Conservation (phyloP, 2,113 vertebrate genomes). For the Catharus bicknelli region DNA sequence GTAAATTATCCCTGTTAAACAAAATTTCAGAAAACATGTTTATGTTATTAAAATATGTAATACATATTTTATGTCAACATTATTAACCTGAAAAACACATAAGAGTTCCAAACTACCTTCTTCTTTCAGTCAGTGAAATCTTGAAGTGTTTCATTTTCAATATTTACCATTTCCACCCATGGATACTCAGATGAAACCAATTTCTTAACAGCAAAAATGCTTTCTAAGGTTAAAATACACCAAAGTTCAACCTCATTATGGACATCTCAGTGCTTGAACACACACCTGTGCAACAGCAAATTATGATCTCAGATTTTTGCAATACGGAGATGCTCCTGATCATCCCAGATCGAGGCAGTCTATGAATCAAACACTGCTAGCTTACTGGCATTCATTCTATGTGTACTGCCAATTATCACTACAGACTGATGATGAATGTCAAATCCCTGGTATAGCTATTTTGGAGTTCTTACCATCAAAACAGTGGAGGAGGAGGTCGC, state of each 20-base stretch:
- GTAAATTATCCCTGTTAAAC: not conserved
- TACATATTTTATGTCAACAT: not conserved
- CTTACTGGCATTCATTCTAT: constrained; percentile 38
- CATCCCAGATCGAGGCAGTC: constrained; percentile 6
- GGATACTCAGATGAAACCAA: not conserved
- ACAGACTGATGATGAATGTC: constrained; percentile 1
- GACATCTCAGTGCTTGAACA: not conserved
- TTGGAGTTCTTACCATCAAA: not conserved
- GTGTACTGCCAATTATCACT: not conserved
- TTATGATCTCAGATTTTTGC: not conserved
- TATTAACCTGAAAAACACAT: not conserved
- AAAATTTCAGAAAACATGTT: not conserved
- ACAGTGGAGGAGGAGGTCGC: not conserved
- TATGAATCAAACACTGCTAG: not conserved
- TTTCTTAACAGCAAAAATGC: not conserved
- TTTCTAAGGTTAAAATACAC: not conserved
- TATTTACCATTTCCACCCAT: not conserved
- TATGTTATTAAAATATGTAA: not conserved
- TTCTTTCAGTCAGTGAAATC: not conserved
- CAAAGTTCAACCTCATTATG: not conserved
- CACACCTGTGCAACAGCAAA: not conserved
- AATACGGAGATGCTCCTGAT: not conserved
- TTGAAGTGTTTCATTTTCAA: not conserved
- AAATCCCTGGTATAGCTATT: not conserved
- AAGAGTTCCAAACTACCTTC: not conserved